phyloP scores from a whole-genome alignment of 2,113 vertebrate genomes.

The Girardinichthys multiradiatus region DNA sequence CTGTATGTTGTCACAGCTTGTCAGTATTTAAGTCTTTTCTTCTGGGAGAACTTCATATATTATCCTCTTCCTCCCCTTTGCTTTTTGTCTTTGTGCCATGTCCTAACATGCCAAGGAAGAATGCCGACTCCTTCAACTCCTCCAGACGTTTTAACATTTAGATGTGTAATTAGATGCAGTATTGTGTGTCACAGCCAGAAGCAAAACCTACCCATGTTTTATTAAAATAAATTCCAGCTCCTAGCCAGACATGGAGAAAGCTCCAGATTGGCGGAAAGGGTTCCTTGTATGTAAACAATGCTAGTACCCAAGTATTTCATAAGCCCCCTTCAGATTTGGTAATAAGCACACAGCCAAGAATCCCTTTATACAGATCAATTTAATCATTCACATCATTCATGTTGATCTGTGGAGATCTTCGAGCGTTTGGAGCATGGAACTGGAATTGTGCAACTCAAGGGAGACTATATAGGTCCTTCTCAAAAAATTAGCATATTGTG shows the following conservation, averaged over 20 bases:
- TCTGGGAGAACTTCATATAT: conserved; percentile 12
- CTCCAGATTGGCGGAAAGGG: neutral
- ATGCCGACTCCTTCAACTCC: conserved; percentile 55
- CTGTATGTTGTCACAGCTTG: conserved; percentile 18
- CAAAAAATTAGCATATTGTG: too few species aligned
- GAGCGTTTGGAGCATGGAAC: too few species aligned
- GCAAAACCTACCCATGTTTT: conserved; percentile 24
- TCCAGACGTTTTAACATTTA: conserved; percentile 57
- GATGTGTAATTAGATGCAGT: conserved; percentile 58
- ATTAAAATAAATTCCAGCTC: conserved; percentile 30
- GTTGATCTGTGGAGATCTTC: too few species aligned
- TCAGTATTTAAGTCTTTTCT: conserved; percentile 27
- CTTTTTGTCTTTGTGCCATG: conserved; percentile 48
- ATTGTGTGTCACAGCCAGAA: conserved; percentile 29
- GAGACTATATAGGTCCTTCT: too few species aligned
- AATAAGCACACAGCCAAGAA: too few species aligned
- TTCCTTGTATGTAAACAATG: neutral
- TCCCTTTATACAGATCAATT: too few species aligned
- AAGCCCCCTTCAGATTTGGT: neutral
- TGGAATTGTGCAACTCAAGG: too few species aligned
- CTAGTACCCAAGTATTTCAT: neutral
- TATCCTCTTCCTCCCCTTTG: conserved; percentile 30
- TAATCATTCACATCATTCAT: too few species aligned
- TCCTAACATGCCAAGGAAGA: conserved; percentile 62
- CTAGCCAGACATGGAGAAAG: conserved; percentile 15